A percentile compares a stretch with the other conserved stretches of the same genome.
Conservation (phyloP, 1,140 invertebrate genomes). For the Bombyx mandarina region DNA sequence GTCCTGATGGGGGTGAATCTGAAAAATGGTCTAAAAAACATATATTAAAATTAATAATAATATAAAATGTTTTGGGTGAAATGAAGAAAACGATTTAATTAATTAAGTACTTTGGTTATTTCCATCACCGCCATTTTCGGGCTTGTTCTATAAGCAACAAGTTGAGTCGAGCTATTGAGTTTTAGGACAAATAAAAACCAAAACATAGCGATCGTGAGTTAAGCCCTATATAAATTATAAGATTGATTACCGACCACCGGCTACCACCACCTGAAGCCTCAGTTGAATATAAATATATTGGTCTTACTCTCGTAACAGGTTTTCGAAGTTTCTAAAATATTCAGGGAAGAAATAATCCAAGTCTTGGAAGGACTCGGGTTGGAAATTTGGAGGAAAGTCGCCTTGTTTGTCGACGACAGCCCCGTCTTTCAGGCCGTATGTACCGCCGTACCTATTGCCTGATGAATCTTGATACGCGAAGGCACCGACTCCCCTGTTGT, state of each 20-base stretch:
- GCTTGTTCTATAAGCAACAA: too few species aligned
- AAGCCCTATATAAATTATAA: too few species aligned
- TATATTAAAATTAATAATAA: too few species aligned
- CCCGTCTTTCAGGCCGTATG: constrained; percentile 37
- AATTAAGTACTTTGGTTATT: too few species aligned
- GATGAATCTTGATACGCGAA: constrained; percentile 48
- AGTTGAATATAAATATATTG: constrained; percentile 3
- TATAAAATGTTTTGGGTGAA: too few species aligned
- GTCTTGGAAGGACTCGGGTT: constrained; percentile 6
- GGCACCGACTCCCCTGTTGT: constrained; percentile 32
- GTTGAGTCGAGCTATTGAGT: too few species aligned
- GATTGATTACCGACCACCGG: neutral
- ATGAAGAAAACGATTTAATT: too few species aligned
- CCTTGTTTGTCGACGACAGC: constrained; percentile 17
- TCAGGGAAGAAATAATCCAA: constrained; percentile 29
- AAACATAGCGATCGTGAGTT: too few species aligned
- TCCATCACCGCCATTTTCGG: too few species aligned
- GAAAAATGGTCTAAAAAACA: too few species aligned
- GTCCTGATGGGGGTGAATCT: too few species aligned
- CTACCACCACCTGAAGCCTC: constrained; percentile 14
- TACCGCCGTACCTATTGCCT: constrained; percentile 59
- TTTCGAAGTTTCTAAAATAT: constrained; percentile 48
- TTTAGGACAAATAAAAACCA: too few species aligned
- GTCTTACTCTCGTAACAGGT: constrained; percentile 50
- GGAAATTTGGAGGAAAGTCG: constrained; percentile 14